These are phyloP conservation scores for Girardinus metallicus DNA, from an alignment of 2,797 vertebrate species.

Conservation along the genomic window DNA sequence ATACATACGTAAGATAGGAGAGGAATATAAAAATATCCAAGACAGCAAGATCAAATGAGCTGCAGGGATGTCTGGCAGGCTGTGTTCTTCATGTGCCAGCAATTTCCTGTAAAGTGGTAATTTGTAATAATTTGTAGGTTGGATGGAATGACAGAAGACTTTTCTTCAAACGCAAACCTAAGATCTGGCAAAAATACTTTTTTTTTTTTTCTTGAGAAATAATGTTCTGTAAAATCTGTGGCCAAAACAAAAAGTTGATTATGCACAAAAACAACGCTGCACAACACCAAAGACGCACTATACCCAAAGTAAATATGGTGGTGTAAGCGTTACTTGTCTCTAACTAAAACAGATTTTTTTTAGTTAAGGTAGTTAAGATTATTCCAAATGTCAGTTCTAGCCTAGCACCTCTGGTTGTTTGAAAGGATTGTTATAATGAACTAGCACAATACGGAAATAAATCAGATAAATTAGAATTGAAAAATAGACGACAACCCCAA, in stretches of 20 bases:
- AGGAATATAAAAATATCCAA: not conserved
- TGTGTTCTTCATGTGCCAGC: not conserved
- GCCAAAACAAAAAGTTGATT: not conserved
- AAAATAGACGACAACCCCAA: not conserved
- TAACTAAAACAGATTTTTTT: not conserved
- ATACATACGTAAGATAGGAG: not conserved
- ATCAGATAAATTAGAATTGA: not conserved
- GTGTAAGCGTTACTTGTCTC: not conserved
- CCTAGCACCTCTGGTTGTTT: not conserved
- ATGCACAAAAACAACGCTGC: no score
- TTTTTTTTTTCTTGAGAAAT: not conserved
- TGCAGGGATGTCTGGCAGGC: not conserved
- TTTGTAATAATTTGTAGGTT: no score
- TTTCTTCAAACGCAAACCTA: not conserved
- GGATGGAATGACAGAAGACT: not conserved
- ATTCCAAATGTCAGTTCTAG: not conserved
- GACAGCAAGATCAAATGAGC: not conserved
- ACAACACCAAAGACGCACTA: not conserved
- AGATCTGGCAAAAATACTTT: not conserved
- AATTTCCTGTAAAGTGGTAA: no score
- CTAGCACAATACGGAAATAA: not conserved
- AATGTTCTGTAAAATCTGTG: not conserved
- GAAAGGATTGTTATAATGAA: not conserved
- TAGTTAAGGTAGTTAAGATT: not conserved
- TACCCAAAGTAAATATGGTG: not conserved